Evolutionary conservation across 2,113 vertebrate species (phyloP), one percentile per base, ranked within the genome.

Genomic region (Tenebrosternarchus preto): DNA sequence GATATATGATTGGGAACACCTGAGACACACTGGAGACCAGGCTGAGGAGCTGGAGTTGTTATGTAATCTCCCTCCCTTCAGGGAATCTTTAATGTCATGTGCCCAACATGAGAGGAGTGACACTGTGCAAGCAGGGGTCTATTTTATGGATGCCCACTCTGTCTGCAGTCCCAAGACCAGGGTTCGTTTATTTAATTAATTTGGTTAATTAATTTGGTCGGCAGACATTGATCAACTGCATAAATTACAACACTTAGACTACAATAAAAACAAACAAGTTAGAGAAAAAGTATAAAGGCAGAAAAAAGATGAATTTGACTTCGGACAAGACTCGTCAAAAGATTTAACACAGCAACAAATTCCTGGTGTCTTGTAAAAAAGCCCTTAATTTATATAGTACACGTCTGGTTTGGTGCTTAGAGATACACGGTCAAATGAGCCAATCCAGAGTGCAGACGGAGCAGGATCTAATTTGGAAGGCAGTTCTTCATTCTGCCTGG

Each of bases 191-290:
- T n/a, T 89, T 88, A 88, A 91, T 93, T 90, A 86, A 91, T 90
- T 89, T 82, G 87, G 84, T 89, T 88, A 88, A 91, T 93, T 90
- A 86, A 91, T 90, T 89, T 82, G 87, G 84, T 89, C 88, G 90
- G 78, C 80, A 87, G 90, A 87, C 87, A 90, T 81, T 82, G 88
- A 90, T 90, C 86, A 92, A 88, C 86, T 86, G 85, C 87, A 86
- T 81, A 84, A 87, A 89, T 90, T 86, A 93, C 89, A 89, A 91
- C 88, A 92, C 87, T 92, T 93, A 92, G 83, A 86, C 87, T 86
- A 81, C 89, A 89, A 91, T 90, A 86, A 91, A 90, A 87, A 36
- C 6, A 36, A 36, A 36, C 6, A 36, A 36, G 6, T 36, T 36
- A 36, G 6, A 36, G 6, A 36, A 36, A 36, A 36, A 89, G 90